Evolutionary conservation across 2,888 invertebrate genomes (phyloP).

Genomic region (Mythimna pallens): DNA sequence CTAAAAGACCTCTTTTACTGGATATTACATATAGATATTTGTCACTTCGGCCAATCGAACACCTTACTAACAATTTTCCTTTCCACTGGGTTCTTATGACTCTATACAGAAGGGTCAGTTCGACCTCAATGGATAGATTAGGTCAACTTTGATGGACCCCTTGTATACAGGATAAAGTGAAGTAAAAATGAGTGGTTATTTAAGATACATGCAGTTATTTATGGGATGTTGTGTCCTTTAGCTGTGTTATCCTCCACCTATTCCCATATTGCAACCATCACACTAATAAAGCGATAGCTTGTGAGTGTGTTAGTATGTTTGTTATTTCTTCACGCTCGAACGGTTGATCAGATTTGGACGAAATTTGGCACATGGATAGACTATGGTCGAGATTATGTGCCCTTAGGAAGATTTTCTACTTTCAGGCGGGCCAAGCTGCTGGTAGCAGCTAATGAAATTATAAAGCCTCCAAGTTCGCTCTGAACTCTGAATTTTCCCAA

Average conservation of each 20-base stretch:
- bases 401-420: too few species aligned
- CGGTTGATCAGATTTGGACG: too few species aligned
- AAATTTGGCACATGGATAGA: too few species aligned
- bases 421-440: too few species aligned
- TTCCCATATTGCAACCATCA: too few species aligned
- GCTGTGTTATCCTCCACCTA: not conserved
- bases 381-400: too few species aligned
- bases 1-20: not conserved
- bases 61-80: constrained; percentile 50
- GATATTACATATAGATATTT: not conserved
- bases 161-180: constrained; percentile 40
- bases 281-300: not conserved
- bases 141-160: constrained; percentile 37
- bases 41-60: constrained; percentile 35
- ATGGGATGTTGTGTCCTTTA: not conserved
- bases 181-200: constrained; percentile 31
- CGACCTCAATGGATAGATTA: constrained; percentile 42
- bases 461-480: too few species aligned
- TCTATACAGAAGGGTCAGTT: constrained; percentile 37
- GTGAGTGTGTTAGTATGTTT: too few species aligned
- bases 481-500: too few species aligned
- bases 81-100: constrained; percentile 51
- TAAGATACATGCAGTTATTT: not conserved
- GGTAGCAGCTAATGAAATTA: too few species aligned
- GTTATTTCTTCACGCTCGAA: too few species aligned